These are phyloP conservation scores for Gnathonemus echidnorhynchus DNA, from an alignment of 2,113 vertebrate species.

Conservation along the genomic window DNA sequence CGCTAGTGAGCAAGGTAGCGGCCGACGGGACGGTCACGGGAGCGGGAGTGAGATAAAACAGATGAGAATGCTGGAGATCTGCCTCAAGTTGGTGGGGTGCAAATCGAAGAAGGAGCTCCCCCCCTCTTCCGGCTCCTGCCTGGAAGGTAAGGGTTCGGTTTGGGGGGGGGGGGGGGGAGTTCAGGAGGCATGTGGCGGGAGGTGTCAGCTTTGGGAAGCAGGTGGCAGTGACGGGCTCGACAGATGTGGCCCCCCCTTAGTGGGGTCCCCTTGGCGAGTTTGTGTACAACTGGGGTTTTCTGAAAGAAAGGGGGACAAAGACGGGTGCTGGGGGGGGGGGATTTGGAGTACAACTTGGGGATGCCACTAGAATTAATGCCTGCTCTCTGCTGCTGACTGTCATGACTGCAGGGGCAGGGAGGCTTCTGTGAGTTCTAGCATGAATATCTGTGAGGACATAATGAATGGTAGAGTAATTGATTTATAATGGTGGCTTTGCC, in stretches of 20 bases:
- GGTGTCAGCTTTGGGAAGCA: background rate
- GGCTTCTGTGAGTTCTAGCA: background rate
- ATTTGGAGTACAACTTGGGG: background rate
- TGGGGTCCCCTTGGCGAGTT: background rate
- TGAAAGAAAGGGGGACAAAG: conserved; percentile 35
- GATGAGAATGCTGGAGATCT: conserved; percentile 99
- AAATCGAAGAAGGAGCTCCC: conserved; percentile 97
- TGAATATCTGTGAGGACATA: background rate
- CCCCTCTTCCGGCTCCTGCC: conserved; percentile 92
- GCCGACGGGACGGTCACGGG: background rate
- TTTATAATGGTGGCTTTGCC: conserved; percentile 28
- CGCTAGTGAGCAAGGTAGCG: background rate
- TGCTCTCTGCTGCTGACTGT: background rate
- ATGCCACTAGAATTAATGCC: background rate
- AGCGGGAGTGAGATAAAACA: conserved; percentile 56
- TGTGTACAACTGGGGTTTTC: background rate
- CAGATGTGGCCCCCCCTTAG: background rate
- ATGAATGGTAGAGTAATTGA: conserved; percentile 23
- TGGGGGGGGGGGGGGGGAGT: background rate
- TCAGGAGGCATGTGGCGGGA: background rate
- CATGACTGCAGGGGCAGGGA: background rate
- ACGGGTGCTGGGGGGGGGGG: conserved; percentile 47
- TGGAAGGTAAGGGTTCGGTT: conserved; percentile 76
- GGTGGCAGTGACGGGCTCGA: background rate
- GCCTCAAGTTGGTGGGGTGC: conserved; percentile 97